Evolutionary conservation across 1,140 invertebrate genomes (phyloP).

Genomic region (Scaptomyza hsui): DNA sequence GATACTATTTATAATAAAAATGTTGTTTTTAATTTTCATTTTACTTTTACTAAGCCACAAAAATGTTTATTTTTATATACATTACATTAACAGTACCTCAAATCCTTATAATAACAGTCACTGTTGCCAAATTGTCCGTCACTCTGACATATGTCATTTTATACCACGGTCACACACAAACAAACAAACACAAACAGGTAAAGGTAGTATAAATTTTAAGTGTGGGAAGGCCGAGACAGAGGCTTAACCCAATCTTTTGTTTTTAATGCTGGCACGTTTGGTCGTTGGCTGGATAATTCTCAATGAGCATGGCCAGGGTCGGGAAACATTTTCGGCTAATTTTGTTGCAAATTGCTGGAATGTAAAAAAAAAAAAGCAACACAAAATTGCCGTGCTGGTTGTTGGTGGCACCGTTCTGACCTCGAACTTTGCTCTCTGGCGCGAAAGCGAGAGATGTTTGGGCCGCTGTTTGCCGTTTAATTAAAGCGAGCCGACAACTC

Average conservation of each 20-base stretch:
- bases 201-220: neutral
- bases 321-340: conserved; percentile 64
- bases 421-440: conserved; percentile 69
- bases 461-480: conserved; percentile 67
- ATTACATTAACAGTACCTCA: too few relatives aligned
- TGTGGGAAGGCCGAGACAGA: conserved; percentile 1
- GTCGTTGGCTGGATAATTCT: conserved; percentile 34
- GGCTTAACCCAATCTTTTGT: conserved; percentile 74
- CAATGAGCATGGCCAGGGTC: conserved; percentile 55
- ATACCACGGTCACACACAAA: conserved; percentile 12
- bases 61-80: too few relatives aligned
- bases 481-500: conserved; percentile 57
- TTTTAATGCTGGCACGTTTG: conserved; percentile 48
- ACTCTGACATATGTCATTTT: conserved; percentile 54
- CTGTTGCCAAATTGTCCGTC: neutral
- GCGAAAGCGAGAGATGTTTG: conserved; percentile 17
- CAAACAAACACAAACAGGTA: neutral
- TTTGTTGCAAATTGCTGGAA: conserved; percentile 77
- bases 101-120: too few relatives aligned
- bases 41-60: too few relatives aligned
- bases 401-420: conserved; percentile 37
- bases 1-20: too few relatives aligned
- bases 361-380: conserved; percentile 74
- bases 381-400: conserved; percentile 51
- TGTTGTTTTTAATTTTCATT: too few relatives aligned